Base-by-base conservation (phyloP, 2,888 invertebrate species). In the Eristalis intricaria region DNA sequence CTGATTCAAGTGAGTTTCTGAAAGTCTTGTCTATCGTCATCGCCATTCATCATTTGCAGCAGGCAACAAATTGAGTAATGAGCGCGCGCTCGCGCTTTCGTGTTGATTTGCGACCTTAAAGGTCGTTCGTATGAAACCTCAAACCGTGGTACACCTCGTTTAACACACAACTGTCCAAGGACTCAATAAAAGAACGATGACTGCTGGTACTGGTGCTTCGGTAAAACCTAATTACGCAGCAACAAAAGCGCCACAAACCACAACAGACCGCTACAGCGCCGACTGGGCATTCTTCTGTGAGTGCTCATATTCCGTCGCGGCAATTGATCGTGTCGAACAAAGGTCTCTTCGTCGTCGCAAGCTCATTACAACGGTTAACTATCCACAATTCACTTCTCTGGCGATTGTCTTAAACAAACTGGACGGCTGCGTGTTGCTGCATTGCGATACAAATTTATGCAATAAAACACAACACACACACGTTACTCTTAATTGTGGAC, bases 91-190 rank as follows among this genome's bases (percentile, higher is more conserved):
- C 19, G 2, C 5, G n/a, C 19, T 7, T 38, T 38, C 32, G 22
- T 61, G 26, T 26, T 61, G 13, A 56, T 50, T 22, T 40, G 13
- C 86, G 86, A 68, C 86, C 86, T 86, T 79, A 58, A 86, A 86
- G 86, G 86, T 86, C 86, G 78, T 78, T 78, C 32, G 15, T n/a
- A 23, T 40, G 40, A 71, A 84, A 84, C 75, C 71, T 40, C 43
- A 50, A 63, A 61, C 32, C 11, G 11, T 61, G 22, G 65, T 64
- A 84, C 75, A 84, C 69, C 78, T 86, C 82, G 68, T 86, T 82
- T 82, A 86, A 86, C 83, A 78, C 61, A 70, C 32, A 11, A 19
- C 50, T 56, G 32, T 60, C 63, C 86, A 82, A 83, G 82, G 86
- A 79, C 82, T n/a, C 23, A 19, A 43, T 60, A 65, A 13, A 68